Evolutionary conservation across 2,797 vertebrate genomes (phyloP).

Genomic region (Champsocephalus gunnari): DNA sequence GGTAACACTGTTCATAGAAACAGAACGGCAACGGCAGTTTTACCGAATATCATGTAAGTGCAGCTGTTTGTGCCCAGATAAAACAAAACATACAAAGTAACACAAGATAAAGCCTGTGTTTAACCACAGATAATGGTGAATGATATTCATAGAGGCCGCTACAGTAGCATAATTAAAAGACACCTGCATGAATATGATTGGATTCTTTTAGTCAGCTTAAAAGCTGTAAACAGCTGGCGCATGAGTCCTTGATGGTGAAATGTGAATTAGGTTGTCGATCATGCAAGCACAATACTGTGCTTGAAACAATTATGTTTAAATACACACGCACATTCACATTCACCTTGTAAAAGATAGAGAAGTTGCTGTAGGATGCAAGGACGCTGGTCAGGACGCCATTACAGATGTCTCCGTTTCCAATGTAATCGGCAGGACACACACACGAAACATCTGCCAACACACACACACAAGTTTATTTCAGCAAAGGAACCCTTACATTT

Average conservation of each 20-base stretch:
- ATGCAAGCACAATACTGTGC: background rate
- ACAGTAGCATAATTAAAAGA: background rate
- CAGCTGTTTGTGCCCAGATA: too few species aligned
- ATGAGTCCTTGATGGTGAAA: background rate
- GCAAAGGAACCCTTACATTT: background rate
- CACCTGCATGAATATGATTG: background rate
- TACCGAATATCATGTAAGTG: too few species aligned
- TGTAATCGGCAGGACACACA: conserved; percentile 85
- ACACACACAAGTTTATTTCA: background rate
- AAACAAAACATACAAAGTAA: too few species aligned
- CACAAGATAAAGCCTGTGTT: too few species aligned
- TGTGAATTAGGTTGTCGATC: background rate
- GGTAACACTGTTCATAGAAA: too few species aligned
- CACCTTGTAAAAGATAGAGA: conserved; percentile 93
- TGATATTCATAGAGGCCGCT: too few species aligned
- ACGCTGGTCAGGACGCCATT: conserved; percentile 90
- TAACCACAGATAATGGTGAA: too few species aligned
- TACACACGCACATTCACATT: conserved; percentile 46
- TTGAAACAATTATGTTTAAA: background rate
- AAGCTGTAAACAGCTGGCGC: background rate
- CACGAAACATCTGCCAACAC: conserved; percentile 88
- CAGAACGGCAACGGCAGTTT: too few species aligned
- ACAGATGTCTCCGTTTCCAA: conserved; percentile 91
- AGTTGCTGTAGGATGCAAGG: conserved; percentile 85
- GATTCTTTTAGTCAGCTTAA: background rate